Conservation (phyloP, 2,113 vertebrate genomes). For the Formicarius rufipectus region DNA sequence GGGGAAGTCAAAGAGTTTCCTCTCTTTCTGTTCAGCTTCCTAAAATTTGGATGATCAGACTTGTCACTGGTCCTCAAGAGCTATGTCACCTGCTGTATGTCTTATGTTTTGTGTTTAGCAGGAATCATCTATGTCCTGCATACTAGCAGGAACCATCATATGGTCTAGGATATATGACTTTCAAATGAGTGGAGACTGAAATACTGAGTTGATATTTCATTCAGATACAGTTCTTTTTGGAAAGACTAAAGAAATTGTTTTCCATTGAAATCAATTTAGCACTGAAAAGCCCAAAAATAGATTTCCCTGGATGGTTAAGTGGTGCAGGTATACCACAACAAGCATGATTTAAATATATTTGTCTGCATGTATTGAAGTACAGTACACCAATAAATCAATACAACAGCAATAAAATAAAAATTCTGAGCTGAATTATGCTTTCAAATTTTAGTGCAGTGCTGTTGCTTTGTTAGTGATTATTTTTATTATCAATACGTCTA, state of each 20-base stretch:
- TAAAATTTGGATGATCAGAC: not conserved
- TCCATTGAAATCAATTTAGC: slow-evolving; percentile 18
- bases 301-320: slow-evolving; percentile 7
- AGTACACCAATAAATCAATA: not conserved
- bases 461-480: not conserved
- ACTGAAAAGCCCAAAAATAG: not conserved
- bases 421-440: not conserved
- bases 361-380: not conserved
- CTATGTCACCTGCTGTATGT: not conserved
- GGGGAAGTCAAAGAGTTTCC: not conserved
- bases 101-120: not conserved
- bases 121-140: not conserved
- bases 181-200: slow-evolving; percentile 31
- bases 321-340: not conserved
- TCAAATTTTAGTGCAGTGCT: not conserved
- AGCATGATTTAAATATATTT: slow-evolving; percentile 38
- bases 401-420: not conserved
- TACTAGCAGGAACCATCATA: not conserved
- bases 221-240: slow-evolving; percentile 5
- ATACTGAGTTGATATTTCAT: slow-evolving; percentile 10
- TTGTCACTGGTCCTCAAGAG: not conserved
- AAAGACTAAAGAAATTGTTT: slow-evolving; percentile 35
- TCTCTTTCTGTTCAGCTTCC: not conserved
- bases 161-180: not conserved
- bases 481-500: not conserved